phyloP scores from a whole-genome alignment of 2,797 vertebrate species.

The Sphenodon punctatus region DNA sequence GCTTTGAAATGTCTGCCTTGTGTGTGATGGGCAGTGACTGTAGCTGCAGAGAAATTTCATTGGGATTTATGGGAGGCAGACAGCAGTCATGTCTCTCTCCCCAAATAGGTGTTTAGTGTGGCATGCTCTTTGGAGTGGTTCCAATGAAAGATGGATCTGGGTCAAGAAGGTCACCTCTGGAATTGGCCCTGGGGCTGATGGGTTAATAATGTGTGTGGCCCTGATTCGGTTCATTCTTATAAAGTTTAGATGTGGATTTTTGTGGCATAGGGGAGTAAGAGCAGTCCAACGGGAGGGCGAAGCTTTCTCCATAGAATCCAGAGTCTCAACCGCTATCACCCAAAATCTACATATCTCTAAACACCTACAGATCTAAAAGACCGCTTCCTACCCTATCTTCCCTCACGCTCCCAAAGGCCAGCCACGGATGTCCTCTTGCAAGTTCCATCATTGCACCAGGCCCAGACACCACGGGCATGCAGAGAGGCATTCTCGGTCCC shows the following conservation, averaged over 20 bases:
- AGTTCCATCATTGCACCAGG: too few relatives aligned
- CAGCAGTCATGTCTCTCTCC: slow-evolving; percentile 7
- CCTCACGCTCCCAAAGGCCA: too few relatives aligned
- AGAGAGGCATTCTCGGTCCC: too few relatives aligned
- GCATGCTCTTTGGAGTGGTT: neutral
- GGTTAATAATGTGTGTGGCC: neutral
- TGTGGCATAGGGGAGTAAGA: too few relatives aligned
- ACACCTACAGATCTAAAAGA: too few relatives aligned
- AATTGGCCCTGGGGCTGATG: neutral
- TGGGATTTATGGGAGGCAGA: slow-evolving; percentile 1
- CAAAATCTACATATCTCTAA: too few relatives aligned
- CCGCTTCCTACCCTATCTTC: too few relatives aligned
- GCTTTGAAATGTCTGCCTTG: slow-evolving; percentile 42
- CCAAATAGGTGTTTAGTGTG: neutral
- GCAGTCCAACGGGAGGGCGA: too few relatives aligned
- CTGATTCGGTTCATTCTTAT: neutral
- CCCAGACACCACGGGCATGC: too few relatives aligned
- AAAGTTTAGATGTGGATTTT: neutral
- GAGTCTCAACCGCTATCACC: too few relatives aligned
- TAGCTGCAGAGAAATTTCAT: neutral
- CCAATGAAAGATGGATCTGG: neutral
- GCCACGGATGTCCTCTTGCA: too few relatives aligned
- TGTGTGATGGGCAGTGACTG: slow-evolving; percentile 7
- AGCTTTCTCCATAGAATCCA: too few relatives aligned
- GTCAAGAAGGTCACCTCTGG: neutral